These are phyloP conservation scores for Frieseomelitta varia DNA, from an alignment of 1,140 invertebrate species.

Conservation along the genomic window DNA sequence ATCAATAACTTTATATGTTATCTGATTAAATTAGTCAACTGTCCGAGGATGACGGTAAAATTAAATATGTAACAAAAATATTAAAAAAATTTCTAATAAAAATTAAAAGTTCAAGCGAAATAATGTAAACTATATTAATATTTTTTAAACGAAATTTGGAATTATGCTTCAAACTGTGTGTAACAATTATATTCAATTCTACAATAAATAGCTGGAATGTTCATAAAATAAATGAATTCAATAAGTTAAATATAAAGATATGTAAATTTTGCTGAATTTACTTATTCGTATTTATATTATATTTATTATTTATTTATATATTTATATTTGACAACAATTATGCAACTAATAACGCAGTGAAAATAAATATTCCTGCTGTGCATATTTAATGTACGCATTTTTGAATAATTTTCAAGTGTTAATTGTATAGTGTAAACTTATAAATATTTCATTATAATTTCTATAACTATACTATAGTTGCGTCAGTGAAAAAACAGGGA, in stretches of 20 bases:
- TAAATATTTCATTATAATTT: not conserved
- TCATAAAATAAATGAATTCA: not conserved
- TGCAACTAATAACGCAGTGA: not conserved
- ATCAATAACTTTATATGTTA: slow-evolving; percentile 49
- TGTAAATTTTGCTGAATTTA: not conserved
- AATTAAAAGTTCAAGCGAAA: not conserved
- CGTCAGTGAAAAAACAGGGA: not conserved
- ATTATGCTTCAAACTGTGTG: not conserved
- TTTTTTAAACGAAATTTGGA: not conserved
- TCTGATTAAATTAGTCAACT: not conserved
- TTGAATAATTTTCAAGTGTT: not conserved
- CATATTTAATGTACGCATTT: not conserved
- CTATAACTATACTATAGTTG: not conserved
- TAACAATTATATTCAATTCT: not conserved
- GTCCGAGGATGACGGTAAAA: not conserved
- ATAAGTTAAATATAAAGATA: not conserved
- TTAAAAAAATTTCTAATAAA: not conserved
- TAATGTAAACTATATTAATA: not conserved
- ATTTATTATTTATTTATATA: not conserved
- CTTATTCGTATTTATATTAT: not conserved
- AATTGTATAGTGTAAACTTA: not conserved
- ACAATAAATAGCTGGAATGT: too few relatives aligned
- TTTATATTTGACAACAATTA: not conserved
- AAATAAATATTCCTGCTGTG: not conserved
- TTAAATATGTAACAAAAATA: not conserved